Conservation (phyloP, 2,113 vertebrate genomes). For the Channa argus region DNA sequence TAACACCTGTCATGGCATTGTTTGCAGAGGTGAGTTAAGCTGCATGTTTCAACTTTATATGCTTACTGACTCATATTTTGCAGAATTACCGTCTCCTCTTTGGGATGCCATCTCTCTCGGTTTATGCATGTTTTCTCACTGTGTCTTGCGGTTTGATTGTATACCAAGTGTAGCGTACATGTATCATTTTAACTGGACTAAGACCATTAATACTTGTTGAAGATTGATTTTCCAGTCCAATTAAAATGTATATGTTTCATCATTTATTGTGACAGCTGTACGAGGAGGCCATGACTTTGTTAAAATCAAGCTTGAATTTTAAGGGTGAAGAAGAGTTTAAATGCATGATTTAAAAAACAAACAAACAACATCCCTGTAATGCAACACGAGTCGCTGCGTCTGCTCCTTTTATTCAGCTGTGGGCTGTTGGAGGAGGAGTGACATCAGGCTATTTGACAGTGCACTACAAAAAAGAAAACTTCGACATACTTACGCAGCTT, state of each 20-base stretch:
- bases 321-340: not conserved
- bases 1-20: too few relatives aligned
- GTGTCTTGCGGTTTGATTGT: too few relatives aligned
- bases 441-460: slow-evolving; percentile 18
- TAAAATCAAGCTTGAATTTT: not conserved
- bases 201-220: too few relatives aligned
- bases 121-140: too few relatives aligned
- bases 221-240: not conserved
- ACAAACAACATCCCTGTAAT: not conserved
- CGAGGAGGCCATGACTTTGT: not conserved
- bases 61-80: too few relatives aligned
- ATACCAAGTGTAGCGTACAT: too few relatives aligned
- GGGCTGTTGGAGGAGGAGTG: not conserved
- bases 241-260: not conserved
- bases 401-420: not conserved
- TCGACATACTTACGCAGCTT: slow-evolving; percentile 3
- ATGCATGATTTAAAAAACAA: not conserved
- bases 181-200: too few relatives aligned
- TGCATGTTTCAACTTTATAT: too few relatives aligned
- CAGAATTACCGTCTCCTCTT: too few relatives aligned
- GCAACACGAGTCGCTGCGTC: not conserved
- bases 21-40: too few relatives aligned
- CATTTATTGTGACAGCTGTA: not conserved
- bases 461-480: slow-evolving; percentile 13
- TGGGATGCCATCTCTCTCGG: too few relatives aligned